Percentiles rank a stretch among this genome's conserved stretches.
These are phyloP conservation scores for Eurystomus gularis DNA, from an alignment of 2,113 vertebrate species.

Conservation along the genomic window DNA sequence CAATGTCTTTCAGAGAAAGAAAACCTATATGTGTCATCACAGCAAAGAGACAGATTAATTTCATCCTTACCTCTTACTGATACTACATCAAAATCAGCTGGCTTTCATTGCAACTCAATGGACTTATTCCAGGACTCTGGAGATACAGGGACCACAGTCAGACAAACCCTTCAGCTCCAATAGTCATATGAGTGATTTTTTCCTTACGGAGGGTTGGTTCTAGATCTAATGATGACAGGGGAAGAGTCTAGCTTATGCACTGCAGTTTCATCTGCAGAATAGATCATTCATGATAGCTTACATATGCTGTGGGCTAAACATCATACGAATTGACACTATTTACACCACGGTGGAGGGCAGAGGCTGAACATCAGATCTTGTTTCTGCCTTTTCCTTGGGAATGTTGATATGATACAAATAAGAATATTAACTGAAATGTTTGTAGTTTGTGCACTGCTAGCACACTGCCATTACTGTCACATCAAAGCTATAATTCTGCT, in stretches of 20 bases:
- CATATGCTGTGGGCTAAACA: neutral
- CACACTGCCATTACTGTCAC: neutral
- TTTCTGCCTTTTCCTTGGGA: neutral
- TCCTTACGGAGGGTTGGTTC: neutral
- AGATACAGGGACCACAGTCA: neutral
- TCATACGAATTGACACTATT: neutral
- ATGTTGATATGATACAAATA: neutral
- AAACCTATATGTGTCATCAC: neutral
- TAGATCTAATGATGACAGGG: neutral
- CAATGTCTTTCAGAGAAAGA: neutral
- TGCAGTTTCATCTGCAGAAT: neutral
- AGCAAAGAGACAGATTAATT: neutral
- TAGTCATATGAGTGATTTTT: neutral
- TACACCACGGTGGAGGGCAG: neutral
- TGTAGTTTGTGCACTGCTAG: neutral
- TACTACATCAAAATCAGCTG: neutral
- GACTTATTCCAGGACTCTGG: neutral
- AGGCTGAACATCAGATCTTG: neutral
- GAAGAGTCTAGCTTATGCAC: neutral
- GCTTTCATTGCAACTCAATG: neutral
- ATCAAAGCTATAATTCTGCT: neutral
- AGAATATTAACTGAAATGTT: neutral
- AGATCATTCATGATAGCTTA: neutral
- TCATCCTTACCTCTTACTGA: neutral
- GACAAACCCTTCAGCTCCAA: neutral